Percentiles rank a stretch among this genome's conserved stretches.
phyloP scores from a whole-genome alignment of 2,113 vertebrate genomes.

The Oncorhynchus kisutch region DNA sequence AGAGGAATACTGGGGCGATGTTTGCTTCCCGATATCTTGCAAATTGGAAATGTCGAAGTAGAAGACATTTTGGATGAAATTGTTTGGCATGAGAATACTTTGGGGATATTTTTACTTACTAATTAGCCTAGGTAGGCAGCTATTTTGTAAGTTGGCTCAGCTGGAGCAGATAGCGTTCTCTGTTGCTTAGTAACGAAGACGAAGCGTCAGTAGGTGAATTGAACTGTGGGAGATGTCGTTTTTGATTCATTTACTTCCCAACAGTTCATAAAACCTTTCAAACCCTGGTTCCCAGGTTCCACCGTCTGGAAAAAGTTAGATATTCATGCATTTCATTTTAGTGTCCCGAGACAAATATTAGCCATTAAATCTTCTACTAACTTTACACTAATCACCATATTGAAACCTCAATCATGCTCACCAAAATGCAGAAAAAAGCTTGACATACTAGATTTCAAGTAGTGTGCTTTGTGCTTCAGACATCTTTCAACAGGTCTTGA shows the following conservation, averaged over 20 bases:
- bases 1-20: background rate
- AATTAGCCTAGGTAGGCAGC: background rate
- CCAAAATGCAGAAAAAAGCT: no score
- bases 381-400: no score
- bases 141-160: background rate
- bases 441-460: background rate
- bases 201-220: background rate
- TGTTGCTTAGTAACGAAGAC: conserved; percentile 47
- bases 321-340: no score
- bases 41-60: background rate
- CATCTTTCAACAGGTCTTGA: background rate
- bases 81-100: no score
- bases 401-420: no score
- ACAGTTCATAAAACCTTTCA: background rate
- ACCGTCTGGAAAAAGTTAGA: no score
- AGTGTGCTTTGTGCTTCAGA: background rate
- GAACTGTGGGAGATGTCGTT: conserved; percentile 53
- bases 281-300: no score
- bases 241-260: background rate
- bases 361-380: no score
- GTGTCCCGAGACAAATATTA: no score
- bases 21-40: conserved; percentile 14
- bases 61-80: background rate
- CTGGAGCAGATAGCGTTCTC: background rate
- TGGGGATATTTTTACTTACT: no score